phyloP scores from a whole-genome alignment of 1,140 invertebrate species.

The Aphelinus atriplicis region DNA sequence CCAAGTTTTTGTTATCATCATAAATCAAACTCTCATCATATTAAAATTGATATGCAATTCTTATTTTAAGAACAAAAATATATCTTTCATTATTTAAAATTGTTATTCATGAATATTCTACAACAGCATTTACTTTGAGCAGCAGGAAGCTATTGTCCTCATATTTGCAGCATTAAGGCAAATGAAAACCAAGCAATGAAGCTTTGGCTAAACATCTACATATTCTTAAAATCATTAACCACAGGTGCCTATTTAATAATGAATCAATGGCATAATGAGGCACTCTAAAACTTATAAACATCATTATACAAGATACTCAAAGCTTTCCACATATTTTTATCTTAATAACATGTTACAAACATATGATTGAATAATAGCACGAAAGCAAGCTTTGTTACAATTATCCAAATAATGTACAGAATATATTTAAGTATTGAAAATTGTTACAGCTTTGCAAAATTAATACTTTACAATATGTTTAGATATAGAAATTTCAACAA shows the following conservation, averaged over 20 bases:
- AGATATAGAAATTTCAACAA: slow-evolving; percentile 1
- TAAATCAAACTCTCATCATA: not conserved
- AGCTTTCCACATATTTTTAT: slow-evolving; percentile 13
- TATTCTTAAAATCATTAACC: not conserved
- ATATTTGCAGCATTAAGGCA: slow-evolving; percentile 47
- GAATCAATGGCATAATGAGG: slow-evolving; percentile 49
- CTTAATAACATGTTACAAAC: slow-evolving; percentile 18
- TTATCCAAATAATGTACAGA: slow-evolving; percentile 22
- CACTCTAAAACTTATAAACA: slow-evolving; percentile 53
- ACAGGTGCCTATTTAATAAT: slow-evolving; percentile 47
- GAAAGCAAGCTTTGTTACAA: not conserved
- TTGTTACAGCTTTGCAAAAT: slow-evolving; percentile 7
- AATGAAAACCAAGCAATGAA: slow-evolving; percentile 51
- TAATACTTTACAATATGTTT: not conserved
- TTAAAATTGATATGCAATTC: too few relatives aligned
- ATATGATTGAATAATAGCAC: slow-evolving; percentile 37
- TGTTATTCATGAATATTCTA: slow-evolving; percentile 1
- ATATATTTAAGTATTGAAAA: slow-evolving; percentile 17
- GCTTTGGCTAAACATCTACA: slow-evolving; percentile 4
- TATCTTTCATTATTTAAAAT: slow-evolving; percentile 9
- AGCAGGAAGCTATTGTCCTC: slow-evolving; percentile 37
- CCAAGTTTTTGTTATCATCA: not conserved
- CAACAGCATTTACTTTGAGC: not conserved
- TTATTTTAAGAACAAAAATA: slow-evolving; percentile 5
- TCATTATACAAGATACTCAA: slow-evolving; percentile 42